phyloP scores from a whole-genome alignment of 2,113 vertebrate species.

The Larimichthys polyactis region DNA sequence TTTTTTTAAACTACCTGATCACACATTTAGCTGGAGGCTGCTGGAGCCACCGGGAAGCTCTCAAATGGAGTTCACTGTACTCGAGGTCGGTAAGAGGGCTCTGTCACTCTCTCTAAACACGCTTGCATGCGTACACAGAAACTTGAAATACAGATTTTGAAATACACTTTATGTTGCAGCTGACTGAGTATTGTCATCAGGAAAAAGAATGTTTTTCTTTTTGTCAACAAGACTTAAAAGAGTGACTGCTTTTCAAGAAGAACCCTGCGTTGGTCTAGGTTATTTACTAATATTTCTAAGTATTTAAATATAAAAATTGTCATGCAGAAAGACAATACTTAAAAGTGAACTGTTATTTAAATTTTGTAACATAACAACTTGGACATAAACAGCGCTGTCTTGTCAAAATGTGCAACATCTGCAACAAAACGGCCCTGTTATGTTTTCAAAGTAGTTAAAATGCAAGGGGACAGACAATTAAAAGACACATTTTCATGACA shows the following conservation, averaged over 20 bases:
- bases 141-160: neutral
- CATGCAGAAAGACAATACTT: neutral
- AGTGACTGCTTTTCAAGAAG: neutral
- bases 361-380: constrained; percentile 22
- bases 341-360: constrained; percentile 15
- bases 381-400: constrained; percentile 1
- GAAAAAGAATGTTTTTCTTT: neutral
- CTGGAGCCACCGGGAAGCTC: constrained; percentile 85
- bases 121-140: neutral
- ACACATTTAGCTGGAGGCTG: constrained; percentile 93
- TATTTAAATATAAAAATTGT: constrained; percentile 9
- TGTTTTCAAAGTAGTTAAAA: constrained; percentile 31
- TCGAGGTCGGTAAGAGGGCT: constrained; percentile 72
- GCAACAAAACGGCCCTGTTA: neutral
- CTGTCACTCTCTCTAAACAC: constrained; percentile 35
- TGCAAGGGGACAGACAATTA: constrained; percentile 52
- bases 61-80: constrained; percentile 89
- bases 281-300: constrained; percentile 15
- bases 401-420: neutral
- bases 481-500: constrained; percentile 66
- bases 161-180: constrained; percentile 10
- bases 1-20: constrained; percentile 92
- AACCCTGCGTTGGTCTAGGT: neutral
- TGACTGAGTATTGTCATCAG: neutral
- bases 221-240: constrained; percentile 16